A percentile compares a stretch with the other conserved stretches of the same genome.
Evolutionary conservation across 92 coral and sea anemone species (phyloP).

Genomic region (Bergia sp.): DNA sequence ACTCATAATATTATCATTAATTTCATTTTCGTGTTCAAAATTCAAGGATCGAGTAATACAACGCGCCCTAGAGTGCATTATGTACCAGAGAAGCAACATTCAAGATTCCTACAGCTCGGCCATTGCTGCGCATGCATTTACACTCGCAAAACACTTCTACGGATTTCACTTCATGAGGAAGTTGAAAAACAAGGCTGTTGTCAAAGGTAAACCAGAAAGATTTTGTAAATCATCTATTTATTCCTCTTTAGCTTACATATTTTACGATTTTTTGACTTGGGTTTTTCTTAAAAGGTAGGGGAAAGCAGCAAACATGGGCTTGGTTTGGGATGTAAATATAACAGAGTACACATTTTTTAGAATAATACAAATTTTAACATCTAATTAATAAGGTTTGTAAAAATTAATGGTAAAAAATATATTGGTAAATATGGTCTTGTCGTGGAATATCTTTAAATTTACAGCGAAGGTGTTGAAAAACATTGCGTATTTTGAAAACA

Average conservation of each 20-base stretch:
- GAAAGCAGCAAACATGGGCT: background rate
- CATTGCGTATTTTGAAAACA: too few species aligned
- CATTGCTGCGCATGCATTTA: conserved; percentile 36
- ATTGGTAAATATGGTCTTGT: too few species aligned
- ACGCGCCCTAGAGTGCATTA: conserved; percentile 39
- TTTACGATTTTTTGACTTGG: background rate
- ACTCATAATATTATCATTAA: background rate
- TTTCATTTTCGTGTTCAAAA: background rate
- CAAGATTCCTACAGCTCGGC: conserved; percentile 51
- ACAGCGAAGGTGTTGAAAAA: too few species aligned
- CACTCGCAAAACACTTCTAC: conserved; percentile 35
- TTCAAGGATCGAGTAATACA: conserved; percentile 15
- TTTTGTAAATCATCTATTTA: too few species aligned
- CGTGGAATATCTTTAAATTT: too few species aligned
- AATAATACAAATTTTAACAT: too few species aligned
- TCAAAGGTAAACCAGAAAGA: conserved; percentile 9
- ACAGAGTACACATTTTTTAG: too few species aligned
- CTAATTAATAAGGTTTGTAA: too few species aligned
- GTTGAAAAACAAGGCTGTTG: conserved; percentile 32
- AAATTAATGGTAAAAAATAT: too few species aligned
- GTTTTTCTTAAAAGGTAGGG: background rate
- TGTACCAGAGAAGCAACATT: background rate
- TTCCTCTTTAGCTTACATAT: background rate
- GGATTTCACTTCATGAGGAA: conserved; percentile 3
- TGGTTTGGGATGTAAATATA: background rate